A percentile compares a stretch with the other conserved stretches of the same genome.
Conservation (phyloP, 2,888 invertebrate genomes). For the Xylota segnis region DNA sequence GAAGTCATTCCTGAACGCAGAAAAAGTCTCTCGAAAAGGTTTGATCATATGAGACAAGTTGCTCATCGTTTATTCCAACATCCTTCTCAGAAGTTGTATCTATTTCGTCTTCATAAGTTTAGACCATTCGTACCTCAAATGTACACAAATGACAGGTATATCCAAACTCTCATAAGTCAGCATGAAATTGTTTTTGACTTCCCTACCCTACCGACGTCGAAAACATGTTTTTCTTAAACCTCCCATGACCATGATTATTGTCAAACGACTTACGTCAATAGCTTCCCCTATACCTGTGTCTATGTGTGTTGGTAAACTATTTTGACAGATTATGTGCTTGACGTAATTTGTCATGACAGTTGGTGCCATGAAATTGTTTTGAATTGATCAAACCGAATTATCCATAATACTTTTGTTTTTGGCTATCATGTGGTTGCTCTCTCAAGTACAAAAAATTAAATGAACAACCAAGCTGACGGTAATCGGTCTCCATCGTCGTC, state of each 20-base stretch:
- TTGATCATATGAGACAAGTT: no score
- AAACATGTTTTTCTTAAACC: neutral
- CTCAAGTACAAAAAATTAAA: conserved; percentile 17
- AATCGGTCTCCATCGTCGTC: neutral
- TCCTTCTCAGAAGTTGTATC: no score
- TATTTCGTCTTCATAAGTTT: no score
- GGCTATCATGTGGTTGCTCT: neutral
- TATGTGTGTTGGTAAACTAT: conserved; percentile 1
- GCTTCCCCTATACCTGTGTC: neutral
- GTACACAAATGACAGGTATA: no score
- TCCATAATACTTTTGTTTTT: conserved; percentile 42
- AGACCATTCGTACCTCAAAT: no score
- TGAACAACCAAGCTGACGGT: conserved; percentile 41
- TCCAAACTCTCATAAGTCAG: no score
- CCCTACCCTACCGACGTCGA: no score
- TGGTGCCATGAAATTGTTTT: conserved; percentile 13
- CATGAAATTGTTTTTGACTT: no score
- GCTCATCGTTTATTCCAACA: no score
- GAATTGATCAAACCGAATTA: conserved; percentile 44
- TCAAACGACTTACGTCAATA: conserved; percentile 1
- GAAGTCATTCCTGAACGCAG: no score
- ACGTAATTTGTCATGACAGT: conserved; percentile 52
- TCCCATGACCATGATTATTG: neutral
- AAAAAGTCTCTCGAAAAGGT: no score
- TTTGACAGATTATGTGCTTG: conserved; percentile 58